Percentiles rank a stretch among this genome's conserved stretches.
Evolutionary conservation across 2,113 vertebrate species (phyloP).

Genomic region (Chionis minor): DNA sequence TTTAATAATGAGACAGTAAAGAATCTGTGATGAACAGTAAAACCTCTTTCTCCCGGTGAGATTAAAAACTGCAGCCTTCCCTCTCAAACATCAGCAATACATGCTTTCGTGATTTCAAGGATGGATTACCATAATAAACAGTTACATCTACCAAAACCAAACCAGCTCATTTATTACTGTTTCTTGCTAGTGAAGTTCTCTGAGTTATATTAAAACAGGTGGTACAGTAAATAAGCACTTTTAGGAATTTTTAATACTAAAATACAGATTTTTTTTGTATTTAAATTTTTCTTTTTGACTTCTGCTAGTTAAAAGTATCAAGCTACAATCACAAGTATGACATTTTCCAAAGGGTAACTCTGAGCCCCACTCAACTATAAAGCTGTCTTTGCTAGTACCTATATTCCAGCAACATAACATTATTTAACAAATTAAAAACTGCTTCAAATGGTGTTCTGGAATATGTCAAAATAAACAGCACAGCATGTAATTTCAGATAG

Average conservation of each 20-base stretch:
- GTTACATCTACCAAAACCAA: not conserved
- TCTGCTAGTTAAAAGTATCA: not conserved
- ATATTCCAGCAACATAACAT: not conserved
- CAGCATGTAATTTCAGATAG: not conserved
- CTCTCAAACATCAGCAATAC: not conserved
- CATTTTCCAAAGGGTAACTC: not conserved
- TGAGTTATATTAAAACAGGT: not conserved
- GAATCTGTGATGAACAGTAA: not conserved
- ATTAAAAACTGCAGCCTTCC: not conserved
- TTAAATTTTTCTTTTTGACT: not conserved
- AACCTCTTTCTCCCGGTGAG: accelerated
- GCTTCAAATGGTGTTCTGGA: not conserved
- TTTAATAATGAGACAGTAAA: not conserved
- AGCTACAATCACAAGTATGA: not conserved
- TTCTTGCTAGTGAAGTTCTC: not conserved
- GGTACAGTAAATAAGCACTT: not conserved
- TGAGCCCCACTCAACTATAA: not conserved
- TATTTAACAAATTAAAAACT: not conserved
- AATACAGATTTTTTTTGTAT: not conserved
- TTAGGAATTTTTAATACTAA: not conserved
- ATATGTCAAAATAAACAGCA: not conserved
- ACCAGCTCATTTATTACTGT: not conserved
- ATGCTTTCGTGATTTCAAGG: not conserved
- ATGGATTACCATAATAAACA: not conserved
- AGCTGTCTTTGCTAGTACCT: not conserved